Evolutionary conservation across 2,113 vertebrate species (phyloP).

Genomic region (Rhinogobius similis): DNA sequence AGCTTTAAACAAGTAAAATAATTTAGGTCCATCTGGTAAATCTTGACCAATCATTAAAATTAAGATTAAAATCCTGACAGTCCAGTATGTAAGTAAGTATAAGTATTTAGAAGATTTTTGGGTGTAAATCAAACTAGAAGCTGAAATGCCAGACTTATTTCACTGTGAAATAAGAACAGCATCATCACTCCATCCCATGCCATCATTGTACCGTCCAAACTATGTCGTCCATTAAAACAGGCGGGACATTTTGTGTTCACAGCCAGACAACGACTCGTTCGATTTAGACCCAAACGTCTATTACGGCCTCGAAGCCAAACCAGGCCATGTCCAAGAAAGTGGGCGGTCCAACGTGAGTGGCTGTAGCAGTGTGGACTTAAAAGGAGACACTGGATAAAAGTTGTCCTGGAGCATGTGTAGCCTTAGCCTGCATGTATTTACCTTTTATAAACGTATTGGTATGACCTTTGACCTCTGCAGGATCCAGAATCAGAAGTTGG

Average conservation of each 20-base stretch:
- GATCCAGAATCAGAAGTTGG: slow-evolving; percentile 58
- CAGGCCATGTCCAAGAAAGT: slow-evolving; percentile 35
- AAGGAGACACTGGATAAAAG: background rate
- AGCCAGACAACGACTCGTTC: slow-evolving; percentile 46
- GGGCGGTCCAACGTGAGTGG: slow-evolving; percentile 52
- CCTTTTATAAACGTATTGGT: background rate
- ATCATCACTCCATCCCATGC: background rate
- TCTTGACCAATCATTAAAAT: too few relatives aligned
- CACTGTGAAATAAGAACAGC: background rate
- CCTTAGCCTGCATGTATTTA: background rate
- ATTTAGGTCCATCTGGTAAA: too few relatives aligned
- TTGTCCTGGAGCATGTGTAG: background rate
- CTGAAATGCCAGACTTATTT: background rate
- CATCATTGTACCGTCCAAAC: slow-evolving; percentile 4
- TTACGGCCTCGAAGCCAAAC: slow-evolving; percentile 48
- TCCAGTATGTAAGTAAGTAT: too few relatives aligned
- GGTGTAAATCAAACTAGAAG: background rate
- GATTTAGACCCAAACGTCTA: slow-evolving; percentile 45
- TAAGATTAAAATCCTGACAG: too few relatives aligned
- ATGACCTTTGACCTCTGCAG: slow-evolving; percentile 43
- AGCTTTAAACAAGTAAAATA: too few relatives aligned
- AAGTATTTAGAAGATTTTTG: background rate
- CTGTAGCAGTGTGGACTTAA: slow-evolving; percentile 1
- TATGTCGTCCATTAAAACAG: slow-evolving; percentile 35
- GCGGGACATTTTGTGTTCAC: slow-evolving; percentile 51